These are phyloP conservation scores for Bubalus kerabau DNA, from an alignment of 2,113 vertebrate genomes.

Conservation along the genomic window DNA sequence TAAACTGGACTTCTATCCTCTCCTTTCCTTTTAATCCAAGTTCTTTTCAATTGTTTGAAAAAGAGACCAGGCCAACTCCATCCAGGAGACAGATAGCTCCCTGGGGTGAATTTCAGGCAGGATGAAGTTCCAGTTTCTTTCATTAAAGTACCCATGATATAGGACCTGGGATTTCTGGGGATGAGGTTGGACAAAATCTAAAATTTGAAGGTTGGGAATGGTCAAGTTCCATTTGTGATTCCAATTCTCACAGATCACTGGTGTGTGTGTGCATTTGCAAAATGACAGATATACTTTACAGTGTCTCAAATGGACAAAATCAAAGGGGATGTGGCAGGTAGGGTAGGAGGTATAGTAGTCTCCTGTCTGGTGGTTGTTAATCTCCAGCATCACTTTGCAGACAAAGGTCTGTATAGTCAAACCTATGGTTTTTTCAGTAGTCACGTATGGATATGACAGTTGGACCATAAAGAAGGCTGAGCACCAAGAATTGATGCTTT, in stretches of 20 bases:
- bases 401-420: neutral
- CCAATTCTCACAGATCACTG: neutral
- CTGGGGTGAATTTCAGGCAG: neutral
- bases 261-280: neutral
- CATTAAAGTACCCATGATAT: neutral
- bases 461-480: neutral
- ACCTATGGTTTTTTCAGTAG: neutral
- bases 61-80: neutral
- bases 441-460: neutral
- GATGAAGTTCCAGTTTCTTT: neutral
- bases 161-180: neutral
- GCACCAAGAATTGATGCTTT: neutral
- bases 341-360: neutral
- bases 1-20: neutral
- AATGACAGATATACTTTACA: neutral
- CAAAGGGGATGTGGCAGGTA: neutral
- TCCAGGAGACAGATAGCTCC: neutral
- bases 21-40: neutral
- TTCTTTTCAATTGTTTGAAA: slow-evolving; percentile 16
- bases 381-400: neutral
- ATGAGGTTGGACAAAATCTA: neutral
- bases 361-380: neutral
- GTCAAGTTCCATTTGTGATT: neutral
- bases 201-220: neutral
- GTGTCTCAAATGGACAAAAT: neutral